Evolutionary conservation across 1,140 invertebrate genomes (phyloP).

Genomic region (Eubasilissa regina): DNA sequence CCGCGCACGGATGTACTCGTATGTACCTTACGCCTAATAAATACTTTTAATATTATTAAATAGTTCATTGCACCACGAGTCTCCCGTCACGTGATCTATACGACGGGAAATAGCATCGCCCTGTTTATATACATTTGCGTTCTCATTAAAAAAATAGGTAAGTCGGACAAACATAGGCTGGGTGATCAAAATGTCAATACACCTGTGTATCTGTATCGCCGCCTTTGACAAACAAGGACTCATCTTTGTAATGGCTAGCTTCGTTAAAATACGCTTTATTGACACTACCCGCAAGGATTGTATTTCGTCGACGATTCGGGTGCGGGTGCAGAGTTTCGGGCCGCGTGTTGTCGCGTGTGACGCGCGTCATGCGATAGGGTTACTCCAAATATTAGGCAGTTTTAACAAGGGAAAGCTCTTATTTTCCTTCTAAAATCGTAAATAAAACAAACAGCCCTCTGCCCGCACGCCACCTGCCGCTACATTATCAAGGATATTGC

Average conservation of each 20-base stretch:
- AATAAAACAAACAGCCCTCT: conserved; percentile 52
- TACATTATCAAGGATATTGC: conserved; percentile 51
- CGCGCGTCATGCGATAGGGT: conserved; percentile 30
- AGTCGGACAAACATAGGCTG: conserved; percentile 23
- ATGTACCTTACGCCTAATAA: too few species aligned
- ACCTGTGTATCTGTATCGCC: conserved; percentile 10
- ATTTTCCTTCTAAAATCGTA: conserved; percentile 54
- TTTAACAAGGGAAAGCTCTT: conserved; percentile 55
- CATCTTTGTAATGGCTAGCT: background rate
- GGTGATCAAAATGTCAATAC: conserved; percentile 10
- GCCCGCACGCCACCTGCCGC: conserved; percentile 46
- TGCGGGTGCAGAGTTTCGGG: background rate
- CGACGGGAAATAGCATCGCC: background rate
- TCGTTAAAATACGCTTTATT: conserved; percentile 7
- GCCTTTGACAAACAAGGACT: background rate
- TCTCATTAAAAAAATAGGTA: conserved; percentile 36
- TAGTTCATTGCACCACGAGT: conserved; percentile 11
- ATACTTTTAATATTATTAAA: background rate
- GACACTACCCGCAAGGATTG: background rate
- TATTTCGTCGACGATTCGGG: background rate
- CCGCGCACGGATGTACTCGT: too few species aligned
- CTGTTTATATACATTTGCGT: background rate
- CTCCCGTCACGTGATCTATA: background rate
- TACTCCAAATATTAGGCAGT: conserved; percentile 27
- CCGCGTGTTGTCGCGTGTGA: conserved; percentile 14